phyloP scores from a whole-genome alignment of 2,888 invertebrate species.

The Metacarcinus magister region DNA sequence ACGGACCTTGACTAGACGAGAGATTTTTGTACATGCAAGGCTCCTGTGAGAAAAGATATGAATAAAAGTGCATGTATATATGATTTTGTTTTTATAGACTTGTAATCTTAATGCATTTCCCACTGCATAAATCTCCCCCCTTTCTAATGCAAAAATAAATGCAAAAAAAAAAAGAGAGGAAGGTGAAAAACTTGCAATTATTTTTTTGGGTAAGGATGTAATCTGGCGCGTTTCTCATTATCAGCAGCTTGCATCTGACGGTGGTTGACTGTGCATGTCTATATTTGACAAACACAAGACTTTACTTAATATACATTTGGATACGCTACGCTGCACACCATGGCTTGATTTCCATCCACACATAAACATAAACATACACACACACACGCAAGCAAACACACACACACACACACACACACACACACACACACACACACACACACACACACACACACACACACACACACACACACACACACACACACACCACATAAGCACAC shows the following conservation, averaged over 20 bases:
- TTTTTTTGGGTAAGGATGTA: background rate
- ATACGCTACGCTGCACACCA: background rate
- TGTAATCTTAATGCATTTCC: conserved; percentile 34
- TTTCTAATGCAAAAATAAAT: background rate
- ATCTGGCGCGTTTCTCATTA: conserved; percentile 7
- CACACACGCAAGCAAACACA: conserved; percentile 1
- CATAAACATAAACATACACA: background rate
- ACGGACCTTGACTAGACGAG: background rate
- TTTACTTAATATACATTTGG: background rate
- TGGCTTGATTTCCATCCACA: background rate
- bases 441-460: background rate
- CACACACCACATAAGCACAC: too few species aligned
- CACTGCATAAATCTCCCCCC: background rate
- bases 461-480: background rate
- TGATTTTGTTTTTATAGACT: background rate
- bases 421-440: background rate
- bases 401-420: too few species aligned
- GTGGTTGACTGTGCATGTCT: conserved; percentile 10
- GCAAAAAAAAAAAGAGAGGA: background rate
- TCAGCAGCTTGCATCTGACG: conserved; percentile 27
- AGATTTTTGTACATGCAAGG: too few species aligned
- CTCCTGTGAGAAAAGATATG: background rate
- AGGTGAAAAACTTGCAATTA: background rate
- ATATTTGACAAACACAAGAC: conserved; percentile 23
- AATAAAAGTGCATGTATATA: background rate